Base-by-base conservation (phyloP, 2,113 vertebrate species). In the Todiramphus saurophagus region DNA sequence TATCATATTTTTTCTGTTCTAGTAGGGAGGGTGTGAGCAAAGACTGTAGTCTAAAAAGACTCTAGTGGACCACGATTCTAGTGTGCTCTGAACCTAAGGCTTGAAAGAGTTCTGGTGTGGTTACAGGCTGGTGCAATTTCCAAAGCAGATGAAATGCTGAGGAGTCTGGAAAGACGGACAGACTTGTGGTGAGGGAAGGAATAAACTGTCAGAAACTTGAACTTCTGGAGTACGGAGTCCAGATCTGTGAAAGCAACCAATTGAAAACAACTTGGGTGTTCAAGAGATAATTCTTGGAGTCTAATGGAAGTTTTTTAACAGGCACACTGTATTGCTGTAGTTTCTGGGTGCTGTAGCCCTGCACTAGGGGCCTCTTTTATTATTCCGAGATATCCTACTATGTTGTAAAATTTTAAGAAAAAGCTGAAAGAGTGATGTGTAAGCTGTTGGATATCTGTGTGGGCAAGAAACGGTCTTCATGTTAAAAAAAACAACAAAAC, bases 371-470 rank as follows among this genome's bases (percentile, higher is more conserved):
- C 25, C 0, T 1, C 16, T 74, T 63, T 33, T 68, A 41, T 79
- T 73, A 43, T 75, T 72, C 72, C 46, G 63, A 82, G 24, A 24
- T 85, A 60, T 25, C n/a, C 8, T 83, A 15, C 66, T 44, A 41
- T 23, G 24, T 21, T 70, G 35, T 77, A 80, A 93, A 93, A 88
- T 55, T 91, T 90, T 79, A 76, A 64, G 58, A 73, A 83, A 89
- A 86, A 82, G 16, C 13, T 90, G 50, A 39, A 48, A 72, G 39
- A 33, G 24, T 43, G 28, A 35, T 37, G 21, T 7, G 9, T 67
- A 39, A 58, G 8, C 16, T 35, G 11, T 35, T 83, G 37, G 11
- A 37, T 77, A 35, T 63, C 37, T 67, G 63, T 37, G 46, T 50
- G n/a, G 20, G 12, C 48, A 81, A 19, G 7, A 66, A 62, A 70